Conservation (phyloP, 2,113 vertebrate species). For the Progne subis region DNA sequence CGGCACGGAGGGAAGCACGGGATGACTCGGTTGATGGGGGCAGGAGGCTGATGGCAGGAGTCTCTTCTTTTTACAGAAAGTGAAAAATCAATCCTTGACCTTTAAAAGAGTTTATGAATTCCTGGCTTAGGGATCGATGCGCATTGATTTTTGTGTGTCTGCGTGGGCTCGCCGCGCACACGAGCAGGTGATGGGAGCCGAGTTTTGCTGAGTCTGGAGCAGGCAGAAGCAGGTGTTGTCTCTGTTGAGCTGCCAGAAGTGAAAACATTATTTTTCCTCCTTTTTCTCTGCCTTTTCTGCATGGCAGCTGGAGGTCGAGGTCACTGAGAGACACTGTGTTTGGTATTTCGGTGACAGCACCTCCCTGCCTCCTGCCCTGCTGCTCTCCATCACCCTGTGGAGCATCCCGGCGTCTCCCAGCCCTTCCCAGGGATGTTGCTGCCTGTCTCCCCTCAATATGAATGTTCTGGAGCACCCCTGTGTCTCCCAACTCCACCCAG, state of each 20-base stretch:
- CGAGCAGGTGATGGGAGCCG: slow-evolving; percentile 55
- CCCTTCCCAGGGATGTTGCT: not conserved
- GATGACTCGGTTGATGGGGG: not conserved
- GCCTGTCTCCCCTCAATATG: not conserved
- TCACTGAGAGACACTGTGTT: not conserved
- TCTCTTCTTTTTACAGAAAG: slow-evolving; percentile 68
- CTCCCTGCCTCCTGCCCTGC: not conserved
- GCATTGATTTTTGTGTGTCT: slow-evolving; percentile 75
- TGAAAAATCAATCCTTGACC: slow-evolving; percentile 80
- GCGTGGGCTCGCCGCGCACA: slow-evolving; percentile 47
- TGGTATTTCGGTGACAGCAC: not conserved
- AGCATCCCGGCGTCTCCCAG: not conserved
- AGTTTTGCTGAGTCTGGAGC: slow-evolving; percentile 64
- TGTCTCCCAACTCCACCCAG: too few relatives aligned
- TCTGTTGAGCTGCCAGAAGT: slow-evolving; percentile 34
- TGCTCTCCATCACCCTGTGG: not conserved
- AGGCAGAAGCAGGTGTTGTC: slow-evolving; percentile 49
- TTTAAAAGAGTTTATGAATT: slow-evolving; percentile 85
- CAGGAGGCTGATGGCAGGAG: slow-evolving; percentile 38
- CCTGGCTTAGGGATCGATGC: slow-evolving; percentile 75
- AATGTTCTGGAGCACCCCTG: not conserved
- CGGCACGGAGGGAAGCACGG: not conserved
- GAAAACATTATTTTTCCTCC: slow-evolving; percentile 28
- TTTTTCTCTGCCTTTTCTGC: not conserved
- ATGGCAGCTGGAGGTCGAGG: not conserved